A percentile compares a stretch with the other conserved stretches of the same genome.
phyloP scores from a whole-genome alignment of 2,888 invertebrate species.

The Rhingia rostrata region DNA sequence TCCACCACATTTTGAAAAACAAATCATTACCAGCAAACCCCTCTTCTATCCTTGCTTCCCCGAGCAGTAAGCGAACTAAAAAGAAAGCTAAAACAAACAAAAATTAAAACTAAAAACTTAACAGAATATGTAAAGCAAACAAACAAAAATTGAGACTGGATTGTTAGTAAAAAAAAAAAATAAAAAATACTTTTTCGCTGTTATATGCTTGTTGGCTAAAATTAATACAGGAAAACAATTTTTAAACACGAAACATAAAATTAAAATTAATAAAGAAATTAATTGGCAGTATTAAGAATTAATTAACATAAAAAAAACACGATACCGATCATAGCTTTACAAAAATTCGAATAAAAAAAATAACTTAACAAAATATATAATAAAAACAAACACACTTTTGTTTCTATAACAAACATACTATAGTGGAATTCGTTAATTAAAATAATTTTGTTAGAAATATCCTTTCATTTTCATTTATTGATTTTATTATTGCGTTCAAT shows the following conservation, averaged over 20 bases:
- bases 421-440: constrained; percentile 27
- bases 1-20: no score
- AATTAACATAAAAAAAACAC: constrained; percentile 15
- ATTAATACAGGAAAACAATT: constrained; percentile 35
- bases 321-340: constrained; percentile 67
- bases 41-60: no score
- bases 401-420: constrained; percentile 16
- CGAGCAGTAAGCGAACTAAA: neutral
- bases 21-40: no score
- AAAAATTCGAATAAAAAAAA: constrained; percentile 81
- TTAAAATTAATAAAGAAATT: constrained; percentile 30
- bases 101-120: neutral
- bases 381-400: constrained; percentile 23
- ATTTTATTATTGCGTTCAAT: constrained; percentile 3
- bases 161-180: constrained; percentile 62
- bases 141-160: constrained; percentile 66
- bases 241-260: constrained; percentile 9
- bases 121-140: constrained; percentile 30
- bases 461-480: constrained; percentile 19
- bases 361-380: constrained; percentile 22
- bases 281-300: constrained; percentile 67
- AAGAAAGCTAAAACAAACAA: constrained; percentile 2
- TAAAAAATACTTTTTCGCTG: constrained; percentile 17
- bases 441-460: neutral
- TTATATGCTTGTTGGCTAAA: constrained; percentile 48